Evolutionary conservation across 64 coral and sea anemone species (phyloP).

Genomic region (Montipora sp.): DNA sequence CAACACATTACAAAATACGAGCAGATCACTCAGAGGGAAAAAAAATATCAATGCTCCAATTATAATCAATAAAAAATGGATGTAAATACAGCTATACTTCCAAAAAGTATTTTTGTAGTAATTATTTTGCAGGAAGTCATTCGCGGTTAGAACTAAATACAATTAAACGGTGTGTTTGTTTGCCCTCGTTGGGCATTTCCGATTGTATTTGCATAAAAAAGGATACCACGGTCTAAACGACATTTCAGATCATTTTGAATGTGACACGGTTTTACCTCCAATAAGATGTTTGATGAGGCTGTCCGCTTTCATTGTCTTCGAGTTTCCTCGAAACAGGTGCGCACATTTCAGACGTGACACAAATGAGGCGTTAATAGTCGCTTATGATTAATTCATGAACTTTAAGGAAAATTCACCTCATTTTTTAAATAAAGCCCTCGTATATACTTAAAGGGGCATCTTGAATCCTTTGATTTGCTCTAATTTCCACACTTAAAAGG

Average conservation of each 20-base stretch:
- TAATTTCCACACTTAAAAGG: neutral
- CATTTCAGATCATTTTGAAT: conserved; percentile 24
- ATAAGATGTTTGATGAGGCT: neutral
- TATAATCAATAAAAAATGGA: neutral
- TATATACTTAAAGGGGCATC: neutral
- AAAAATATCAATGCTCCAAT: neutral
- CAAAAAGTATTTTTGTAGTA: neutral
- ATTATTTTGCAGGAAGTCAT: neutral
- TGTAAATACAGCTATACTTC: neutral
- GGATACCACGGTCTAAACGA: neutral
- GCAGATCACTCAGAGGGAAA: neutral
- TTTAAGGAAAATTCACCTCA: neutral
- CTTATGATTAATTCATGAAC: neutral
- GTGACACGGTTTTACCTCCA: conserved; percentile 17
- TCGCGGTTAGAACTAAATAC: conserved; percentile 1
- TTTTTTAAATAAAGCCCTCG: neutral
- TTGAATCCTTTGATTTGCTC: neutral
- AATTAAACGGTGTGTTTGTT: conserved; percentile 27
- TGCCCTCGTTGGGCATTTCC: neutral
- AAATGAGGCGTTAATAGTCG: neutral
- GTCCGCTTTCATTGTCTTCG: neutral
- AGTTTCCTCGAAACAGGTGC: conserved; percentile 15
- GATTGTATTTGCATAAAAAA: conserved; percentile 44
- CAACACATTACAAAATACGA: neutral
- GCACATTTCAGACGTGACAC: conserved; percentile 17